These are phyloP conservation scores for Poecilia gillii DNA, from an alignment of 2,797 vertebrate genomes.

Conservation along the genomic window DNA sequence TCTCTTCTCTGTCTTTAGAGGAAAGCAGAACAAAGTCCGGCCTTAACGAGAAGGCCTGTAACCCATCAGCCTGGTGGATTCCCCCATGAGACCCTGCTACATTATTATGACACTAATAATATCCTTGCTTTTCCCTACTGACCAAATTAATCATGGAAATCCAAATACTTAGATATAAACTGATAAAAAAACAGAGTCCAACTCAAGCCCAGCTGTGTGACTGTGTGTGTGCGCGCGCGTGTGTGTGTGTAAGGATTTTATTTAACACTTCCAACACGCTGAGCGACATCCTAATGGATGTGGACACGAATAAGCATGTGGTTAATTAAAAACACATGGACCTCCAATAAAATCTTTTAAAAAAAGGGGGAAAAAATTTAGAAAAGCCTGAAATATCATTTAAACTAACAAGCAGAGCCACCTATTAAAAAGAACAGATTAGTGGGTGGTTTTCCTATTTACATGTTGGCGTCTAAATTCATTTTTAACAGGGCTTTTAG, in stretches of 20 bases:
- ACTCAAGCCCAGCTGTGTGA: background rate
- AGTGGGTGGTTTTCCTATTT: background rate
- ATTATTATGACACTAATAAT: background rate
- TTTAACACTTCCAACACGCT: background rate
- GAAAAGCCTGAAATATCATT: background rate
- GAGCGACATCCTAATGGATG: background rate
- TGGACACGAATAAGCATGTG: constrained; percentile 34
- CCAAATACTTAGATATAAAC: background rate
- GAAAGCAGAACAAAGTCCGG: background rate
- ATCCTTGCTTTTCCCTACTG: background rate
- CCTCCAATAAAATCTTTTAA: constrained; percentile 24
- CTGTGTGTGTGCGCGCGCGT: background rate
- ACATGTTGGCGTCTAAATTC: background rate
- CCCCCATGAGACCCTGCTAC: background rate
- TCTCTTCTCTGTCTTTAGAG: background rate
- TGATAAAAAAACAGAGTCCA: background rate
- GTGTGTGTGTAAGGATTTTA: background rate
- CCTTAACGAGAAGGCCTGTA: background rate
- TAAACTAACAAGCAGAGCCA: background rate
- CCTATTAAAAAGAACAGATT: background rate
- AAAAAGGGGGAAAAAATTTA: constrained; percentile 5
- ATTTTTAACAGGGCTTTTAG: constrained; percentile 43
- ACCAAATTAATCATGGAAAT: background rate
- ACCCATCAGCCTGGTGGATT: background rate
- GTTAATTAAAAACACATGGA: constrained; percentile 27